Evolutionary conservation across 2,888 invertebrate species (phyloP).

Genomic region (Cistogaster globosa): DNA sequence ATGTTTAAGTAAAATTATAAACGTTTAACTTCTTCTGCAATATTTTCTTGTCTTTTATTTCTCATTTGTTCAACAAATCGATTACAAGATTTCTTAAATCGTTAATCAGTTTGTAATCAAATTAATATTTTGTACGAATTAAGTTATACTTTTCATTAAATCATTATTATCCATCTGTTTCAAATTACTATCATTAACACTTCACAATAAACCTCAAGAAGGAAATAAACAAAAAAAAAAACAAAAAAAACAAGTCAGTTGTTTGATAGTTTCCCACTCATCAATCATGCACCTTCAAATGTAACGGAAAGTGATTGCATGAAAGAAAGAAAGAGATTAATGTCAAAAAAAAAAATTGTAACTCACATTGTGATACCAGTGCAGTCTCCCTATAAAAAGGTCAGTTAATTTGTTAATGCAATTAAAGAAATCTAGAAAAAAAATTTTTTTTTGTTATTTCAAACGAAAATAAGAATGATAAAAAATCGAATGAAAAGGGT

Average conservation of each 20-base stretch:
- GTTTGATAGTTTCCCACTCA: conserved; percentile 14
- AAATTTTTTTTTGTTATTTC: not conserved
- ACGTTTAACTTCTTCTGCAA: too few species aligned
- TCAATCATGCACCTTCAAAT: conserved; percentile 15
- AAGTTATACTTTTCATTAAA: conserved; percentile 8
- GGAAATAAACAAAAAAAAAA: too few species aligned
- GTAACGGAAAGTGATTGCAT: conserved; percentile 7
- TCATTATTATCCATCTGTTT: conserved; percentile 16
- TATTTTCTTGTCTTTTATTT: not conserved
- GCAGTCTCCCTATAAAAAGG: not conserved
- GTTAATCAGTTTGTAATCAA: not conserved
- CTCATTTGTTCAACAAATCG: not conserved
- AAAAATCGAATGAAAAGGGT: not conserved
- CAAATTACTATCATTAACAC: conserved; percentile 45
- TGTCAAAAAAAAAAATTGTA: not conserved
- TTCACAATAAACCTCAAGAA: conserved; percentile 1
- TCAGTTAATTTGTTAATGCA: conserved; percentile 21
- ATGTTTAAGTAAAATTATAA: too few species aligned
- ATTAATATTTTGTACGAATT: conserved; percentile 7
- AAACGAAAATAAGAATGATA: not conserved
- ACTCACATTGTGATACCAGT: not conserved
- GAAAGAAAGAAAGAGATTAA: conserved; percentile 11
- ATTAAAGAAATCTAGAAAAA: not conserved
- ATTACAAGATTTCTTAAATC: not conserved
- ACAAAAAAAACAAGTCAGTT: not conserved